A percentile compares a stretch with the other conserved stretches of the same genome.
Conservation (phyloP, 2,888 invertebrate species). For the Atethmia centrago region DNA sequence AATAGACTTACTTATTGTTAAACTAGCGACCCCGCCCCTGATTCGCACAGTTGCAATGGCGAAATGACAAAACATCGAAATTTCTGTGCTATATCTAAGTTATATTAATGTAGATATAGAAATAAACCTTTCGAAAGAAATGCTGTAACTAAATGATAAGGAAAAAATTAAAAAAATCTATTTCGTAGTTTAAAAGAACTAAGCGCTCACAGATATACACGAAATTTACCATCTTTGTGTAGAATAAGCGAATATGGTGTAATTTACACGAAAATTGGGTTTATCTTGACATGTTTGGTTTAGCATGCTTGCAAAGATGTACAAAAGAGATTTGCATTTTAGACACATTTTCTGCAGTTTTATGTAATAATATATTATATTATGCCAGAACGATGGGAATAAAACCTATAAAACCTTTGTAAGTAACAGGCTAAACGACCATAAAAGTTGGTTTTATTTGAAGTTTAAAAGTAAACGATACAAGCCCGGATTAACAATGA, state of each 20-base stretch:
- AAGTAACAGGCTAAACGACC: slow-evolving; percentile 42
- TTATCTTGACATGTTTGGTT: background rate
- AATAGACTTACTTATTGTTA: background rate
- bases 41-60: too few species aligned
- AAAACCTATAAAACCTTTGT: slow-evolving; percentile 49
- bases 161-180: background rate
- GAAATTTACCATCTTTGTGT: too few species aligned
- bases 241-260: background rate
- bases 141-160: background rate
- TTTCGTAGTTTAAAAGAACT: background rate
- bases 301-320: background rate
- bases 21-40: too few species aligned
- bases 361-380: slow-evolving; percentile 31
- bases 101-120: too few species aligned
- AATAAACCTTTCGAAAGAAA: background rate
- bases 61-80: too few species aligned
- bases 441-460: slow-evolving; percentile 53
- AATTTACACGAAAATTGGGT: background rate
- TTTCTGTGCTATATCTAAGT: too few species aligned
- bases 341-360: slow-evolving; percentile 8
- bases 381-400: slow-evolving; percentile 50
- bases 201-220: background rate
- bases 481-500: slow-evolving; percentile 42
- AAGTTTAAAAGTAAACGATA: slow-evolving; percentile 31
- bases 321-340: slow-evolving; percentile 17